Evolutionary conservation across 2,797 vertebrate species (phyloP).

Genomic region (Alcedo atthis): DNA sequence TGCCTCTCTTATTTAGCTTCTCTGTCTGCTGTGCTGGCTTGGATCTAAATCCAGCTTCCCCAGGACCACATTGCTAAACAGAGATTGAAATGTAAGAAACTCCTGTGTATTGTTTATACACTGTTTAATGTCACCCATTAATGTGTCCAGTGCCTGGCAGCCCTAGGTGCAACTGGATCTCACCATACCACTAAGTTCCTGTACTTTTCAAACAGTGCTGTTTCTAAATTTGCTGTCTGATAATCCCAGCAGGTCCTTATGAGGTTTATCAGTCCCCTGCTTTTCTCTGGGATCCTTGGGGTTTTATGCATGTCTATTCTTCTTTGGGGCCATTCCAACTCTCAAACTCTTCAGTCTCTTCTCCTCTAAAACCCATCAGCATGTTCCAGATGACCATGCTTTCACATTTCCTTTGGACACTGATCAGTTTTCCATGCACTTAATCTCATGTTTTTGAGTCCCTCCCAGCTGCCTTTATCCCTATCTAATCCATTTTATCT

Average conservation of each 20-base stretch:
- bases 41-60: neutral
- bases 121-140: neutral
- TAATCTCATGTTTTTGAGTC: neutral
- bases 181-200: neutral
- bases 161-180: neutral
- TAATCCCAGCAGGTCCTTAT: neutral
- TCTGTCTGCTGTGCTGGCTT: neutral
- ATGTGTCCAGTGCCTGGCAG: neutral
- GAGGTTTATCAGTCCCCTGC: neutral
- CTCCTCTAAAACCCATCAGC: neutral
- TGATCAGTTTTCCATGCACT: neutral
- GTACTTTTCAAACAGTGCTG: neutral
- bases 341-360: neutral
- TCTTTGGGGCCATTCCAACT: neutral
- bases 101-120: neutral
- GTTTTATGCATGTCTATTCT: neutral
- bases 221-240: neutral
- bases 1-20: neutral
- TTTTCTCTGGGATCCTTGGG: neutral
- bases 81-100: neutral
- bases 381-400: neutral
- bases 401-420: conserved; percentile 2
- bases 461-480: neutral
- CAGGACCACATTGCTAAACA: neutral
- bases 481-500: neutral